A percentile compares a stretch with the other conserved stretches of the same genome.
These are phyloP conservation scores for Cairina moschata DNA, from an alignment of 2,113 vertebrate species.

Conservation along the genomic window DNA sequence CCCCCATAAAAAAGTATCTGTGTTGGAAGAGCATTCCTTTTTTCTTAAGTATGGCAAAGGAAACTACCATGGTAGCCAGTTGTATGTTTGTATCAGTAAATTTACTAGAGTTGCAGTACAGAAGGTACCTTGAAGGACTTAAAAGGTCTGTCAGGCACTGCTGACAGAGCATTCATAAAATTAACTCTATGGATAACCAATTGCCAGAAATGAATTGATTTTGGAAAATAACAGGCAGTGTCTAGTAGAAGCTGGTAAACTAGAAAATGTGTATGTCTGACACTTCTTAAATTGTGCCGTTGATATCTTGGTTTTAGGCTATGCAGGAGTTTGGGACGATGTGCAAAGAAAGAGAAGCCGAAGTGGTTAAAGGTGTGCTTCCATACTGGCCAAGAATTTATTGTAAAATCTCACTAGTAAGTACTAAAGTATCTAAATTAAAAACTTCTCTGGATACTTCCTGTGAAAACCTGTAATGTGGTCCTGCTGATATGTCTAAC, in stretches of 20 bases:
- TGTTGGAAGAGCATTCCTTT: accelerated
- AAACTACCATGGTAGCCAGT: neutral
- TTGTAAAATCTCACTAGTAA: conserved; percentile 94
- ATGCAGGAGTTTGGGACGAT: conserved; percentile 95
- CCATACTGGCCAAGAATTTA: conserved; percentile 98
- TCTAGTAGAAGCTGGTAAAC: neutral
- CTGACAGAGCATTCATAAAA: neutral
- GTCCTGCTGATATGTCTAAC: neutral
- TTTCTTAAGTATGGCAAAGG: neutral
- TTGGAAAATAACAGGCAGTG: neutral
- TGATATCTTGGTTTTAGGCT: conserved; percentile 80
- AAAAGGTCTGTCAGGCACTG: accelerated
- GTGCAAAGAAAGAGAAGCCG: conserved; percentile 92
- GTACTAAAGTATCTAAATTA: conserved; percentile 17
- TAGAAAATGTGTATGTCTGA: neutral
- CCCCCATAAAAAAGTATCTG: neutral
- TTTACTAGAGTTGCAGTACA: neutral
- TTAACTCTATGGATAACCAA: neutral
- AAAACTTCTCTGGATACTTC: neutral
- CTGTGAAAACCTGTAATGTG: neutral
- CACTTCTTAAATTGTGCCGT: neutral
- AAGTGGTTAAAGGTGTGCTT: conserved; percentile 94
- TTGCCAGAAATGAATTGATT: neutral
- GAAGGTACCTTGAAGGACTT: neutral
- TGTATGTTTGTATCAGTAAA: neutral